Base-by-base conservation (phyloP, 2,797 vertebrate genomes). In the Sebastiscus tertius region DNA sequence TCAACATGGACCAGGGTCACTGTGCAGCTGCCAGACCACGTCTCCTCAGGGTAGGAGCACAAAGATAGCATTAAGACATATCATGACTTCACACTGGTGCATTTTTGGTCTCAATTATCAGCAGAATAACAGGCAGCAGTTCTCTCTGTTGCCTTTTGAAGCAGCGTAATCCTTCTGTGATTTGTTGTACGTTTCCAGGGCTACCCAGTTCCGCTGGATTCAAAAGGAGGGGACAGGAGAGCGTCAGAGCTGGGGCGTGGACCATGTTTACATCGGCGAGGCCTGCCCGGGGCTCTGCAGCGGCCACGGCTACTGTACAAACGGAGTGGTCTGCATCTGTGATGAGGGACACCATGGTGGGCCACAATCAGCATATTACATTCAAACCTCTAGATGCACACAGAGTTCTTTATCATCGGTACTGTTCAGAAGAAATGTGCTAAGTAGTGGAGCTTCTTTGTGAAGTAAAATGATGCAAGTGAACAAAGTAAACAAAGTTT, bases 131-230 rank as follows among this genome's bases (percentile, higher is more conserved):
- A 62, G 6, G 3, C 18, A 49, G 16, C 5, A n/a, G 1, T 22
- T 20, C 7, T 16, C 36, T 78, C 22, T 12, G 9, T 10, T 58
- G 14, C 3, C 14, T 29, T 1, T 16, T 31, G 9, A 56, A 70
- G 31, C 9, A 7, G 1, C 10, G 13, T 52, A 9, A 39, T 16
- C 2, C 4, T 77, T 68, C 61, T 69, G 22, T 46, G 8, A 42
- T 69, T 29, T 22, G 11, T 55, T 76, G 14, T 69, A 1, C 34
- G 10, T 82, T 86, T 93, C 85, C 93, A 99, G 99, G 58, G 97
- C 98, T 0, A 99, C 99, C 1, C 98, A 99, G 93, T 99, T 99
- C 93, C 98, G 98, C 73, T 99, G 98, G 98, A 99, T 99, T 92
- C 98, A 99, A 87, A 97, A 97, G 81, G 97, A 97, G 36, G 97